Conservation (phyloP, 2,113 vertebrate genomes). For the Trochalopteron elliotii region DNA sequence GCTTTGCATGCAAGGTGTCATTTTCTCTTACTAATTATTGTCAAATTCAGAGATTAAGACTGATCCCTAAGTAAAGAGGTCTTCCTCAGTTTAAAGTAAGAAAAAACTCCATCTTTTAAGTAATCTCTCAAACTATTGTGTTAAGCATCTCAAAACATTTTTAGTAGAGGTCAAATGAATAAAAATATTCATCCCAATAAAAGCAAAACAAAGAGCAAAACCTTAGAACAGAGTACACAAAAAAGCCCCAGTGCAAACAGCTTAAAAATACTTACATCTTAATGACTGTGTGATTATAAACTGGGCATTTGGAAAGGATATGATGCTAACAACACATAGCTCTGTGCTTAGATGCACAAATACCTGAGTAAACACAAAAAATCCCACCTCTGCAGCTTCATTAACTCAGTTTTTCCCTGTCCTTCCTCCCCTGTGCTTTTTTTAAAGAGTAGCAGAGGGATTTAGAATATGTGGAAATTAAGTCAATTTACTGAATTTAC, state of each 20-base stretch:
- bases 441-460: background rate
- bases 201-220: background rate
- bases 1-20: background rate
- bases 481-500: background rate
- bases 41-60: background rate
- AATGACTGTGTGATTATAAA: background rate
- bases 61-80: background rate
- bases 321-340: background rate
- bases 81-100: background rate
- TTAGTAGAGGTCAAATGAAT: background rate
- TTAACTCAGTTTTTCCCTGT: background rate
- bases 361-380: background rate
- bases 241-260: background rate
- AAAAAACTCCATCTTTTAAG: background rate
- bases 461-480: background rate
- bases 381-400: background rate
- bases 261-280: background rate
- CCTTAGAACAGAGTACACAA: background rate
- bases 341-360: background rate
- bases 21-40: background rate
- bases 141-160: background rate
- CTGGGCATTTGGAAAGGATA: background rate
- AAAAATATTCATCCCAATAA: background rate
- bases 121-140: background rate
- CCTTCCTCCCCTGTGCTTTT: background rate